Percentiles rank a stretch among this genome's conserved stretches.
phyloP scores from a whole-genome alignment of 2,888 invertebrate genomes.

The Apotomis capreana region DNA sequence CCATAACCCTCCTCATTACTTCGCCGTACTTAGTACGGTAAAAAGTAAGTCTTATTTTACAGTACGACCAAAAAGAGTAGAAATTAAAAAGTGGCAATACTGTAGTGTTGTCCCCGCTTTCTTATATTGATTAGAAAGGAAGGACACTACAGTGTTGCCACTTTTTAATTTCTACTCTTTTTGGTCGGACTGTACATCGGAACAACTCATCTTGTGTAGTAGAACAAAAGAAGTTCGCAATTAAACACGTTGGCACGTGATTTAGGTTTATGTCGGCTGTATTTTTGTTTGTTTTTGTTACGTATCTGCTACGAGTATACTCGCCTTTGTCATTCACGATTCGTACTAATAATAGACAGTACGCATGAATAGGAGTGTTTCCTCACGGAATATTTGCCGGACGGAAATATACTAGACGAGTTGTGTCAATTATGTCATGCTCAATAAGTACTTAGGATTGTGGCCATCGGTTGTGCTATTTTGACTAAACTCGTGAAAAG shows the following conservation, averaged over 20 bases:
- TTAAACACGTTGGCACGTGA: constrained; percentile 5
- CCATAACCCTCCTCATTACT: too few species aligned
- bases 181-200: not conserved
- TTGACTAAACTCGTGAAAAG: too few species aligned
- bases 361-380: constrained; percentile 25
- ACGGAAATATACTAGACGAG: constrained; percentile 27
- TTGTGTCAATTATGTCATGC: constrained; percentile 22
- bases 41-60: too few species aligned
- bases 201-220: not conserved
- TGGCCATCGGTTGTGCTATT: not conserved
- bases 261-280: not conserved
- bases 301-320: constrained; percentile 2
- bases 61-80: too few species aligned
- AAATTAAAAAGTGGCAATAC: too few species aligned
- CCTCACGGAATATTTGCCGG: constrained; percentile 20
- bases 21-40: too few species aligned
- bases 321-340: constrained; percentile 28
- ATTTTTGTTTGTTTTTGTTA: constrained; percentile 20
- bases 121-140: too few species aligned
- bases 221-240: not conserved
- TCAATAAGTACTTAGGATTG: not conserved
- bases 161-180: too few species aligned
- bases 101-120: too few species aligned
- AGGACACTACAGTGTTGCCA: too few species aligned
- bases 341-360: constrained; percentile 28